phyloP scores from a whole-genome alignment of 2,113 vertebrate species.

The Pimephales promelas region DNA sequence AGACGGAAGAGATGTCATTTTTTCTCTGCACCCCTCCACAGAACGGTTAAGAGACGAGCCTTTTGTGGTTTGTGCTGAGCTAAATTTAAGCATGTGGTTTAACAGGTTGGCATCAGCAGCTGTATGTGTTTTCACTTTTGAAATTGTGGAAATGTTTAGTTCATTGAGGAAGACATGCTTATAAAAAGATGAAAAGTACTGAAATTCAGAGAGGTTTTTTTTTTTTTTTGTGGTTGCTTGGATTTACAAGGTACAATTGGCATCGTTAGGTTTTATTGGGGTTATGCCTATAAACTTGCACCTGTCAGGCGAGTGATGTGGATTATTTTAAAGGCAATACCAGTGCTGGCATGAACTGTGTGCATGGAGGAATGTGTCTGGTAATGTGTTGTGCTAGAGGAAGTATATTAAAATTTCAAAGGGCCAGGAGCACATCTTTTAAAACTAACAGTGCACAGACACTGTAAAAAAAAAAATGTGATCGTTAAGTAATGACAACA shows the following conservation, averaged over 20 bases:
- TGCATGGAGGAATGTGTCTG: not conserved
- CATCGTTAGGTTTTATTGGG: constrained; percentile 34
- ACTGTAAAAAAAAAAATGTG: too few species aligned
- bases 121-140: constrained; percentile 13
- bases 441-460: not conserved
- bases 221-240: constrained; percentile 13
- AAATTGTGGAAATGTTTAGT: not conserved
- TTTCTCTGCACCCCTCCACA: constrained; percentile 41
- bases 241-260: constrained; percentile 41
- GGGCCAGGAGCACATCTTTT: not conserved
- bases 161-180: constrained; percentile 40
- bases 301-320: constrained; percentile 23
- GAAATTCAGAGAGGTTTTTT: constrained; percentile 11
- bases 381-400: not conserved
- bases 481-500: too few species aligned
- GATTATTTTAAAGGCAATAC: constrained; percentile 27
- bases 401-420: constrained; percentile 17
- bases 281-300: constrained; percentile 35
- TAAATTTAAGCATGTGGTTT: constrained; percentile 52
- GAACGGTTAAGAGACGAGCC: constrained; percentile 51
- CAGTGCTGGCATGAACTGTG: constrained; percentile 28
- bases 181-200: constrained; percentile 26
- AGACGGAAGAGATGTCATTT: constrained; percentile 43
- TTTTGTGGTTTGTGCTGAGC: constrained; percentile 47
- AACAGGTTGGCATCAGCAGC: constrained; percentile 44